phyloP scores from a whole-genome alignment of 2,113 vertebrate genomes.

The Mionectes macconnelli region DNA sequence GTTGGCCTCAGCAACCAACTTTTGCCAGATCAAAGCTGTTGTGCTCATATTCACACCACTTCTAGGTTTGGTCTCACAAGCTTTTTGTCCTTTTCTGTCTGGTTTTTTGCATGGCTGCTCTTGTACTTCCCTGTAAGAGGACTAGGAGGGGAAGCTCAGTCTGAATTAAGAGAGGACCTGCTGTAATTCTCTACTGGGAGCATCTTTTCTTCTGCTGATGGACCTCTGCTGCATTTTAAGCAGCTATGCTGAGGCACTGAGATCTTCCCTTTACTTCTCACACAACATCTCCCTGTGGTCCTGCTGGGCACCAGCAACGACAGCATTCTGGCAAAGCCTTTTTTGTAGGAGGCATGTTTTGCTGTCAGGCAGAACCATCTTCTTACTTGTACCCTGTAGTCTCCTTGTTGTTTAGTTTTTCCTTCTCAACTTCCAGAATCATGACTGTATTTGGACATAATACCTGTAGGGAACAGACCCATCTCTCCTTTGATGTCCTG shows the following conservation, averaged over 20 bases:
- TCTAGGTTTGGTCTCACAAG: not conserved
- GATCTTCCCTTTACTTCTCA: not conserved
- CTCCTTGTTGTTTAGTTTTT: not conserved
- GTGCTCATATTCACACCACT: not conserved
- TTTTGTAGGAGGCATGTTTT: not conserved
- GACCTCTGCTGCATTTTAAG: not conserved
- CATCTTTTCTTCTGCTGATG: not conserved
- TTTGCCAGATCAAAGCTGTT: not conserved
- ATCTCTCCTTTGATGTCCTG: not conserved
- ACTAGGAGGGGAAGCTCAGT: not conserved
- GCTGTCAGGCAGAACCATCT: not conserved
- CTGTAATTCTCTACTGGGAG: not conserved
- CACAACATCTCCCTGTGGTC: not conserved
- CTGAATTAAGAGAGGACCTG: not conserved
- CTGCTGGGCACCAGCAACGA: not conserved
- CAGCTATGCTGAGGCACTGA: not conserved
- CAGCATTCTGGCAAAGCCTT: not conserved
- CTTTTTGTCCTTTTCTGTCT: not conserved
- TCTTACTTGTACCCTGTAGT: not conserved
- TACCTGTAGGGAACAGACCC: not conserved
- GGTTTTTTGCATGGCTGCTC: not conserved
- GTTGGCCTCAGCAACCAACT: rapidly evolving
- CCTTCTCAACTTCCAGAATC: not conserved
- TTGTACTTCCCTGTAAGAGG: not conserved
- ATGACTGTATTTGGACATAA: not conserved